Base-by-base conservation (phyloP, 2,888 invertebrate genomes). In the Drosophila falleni region DNA sequence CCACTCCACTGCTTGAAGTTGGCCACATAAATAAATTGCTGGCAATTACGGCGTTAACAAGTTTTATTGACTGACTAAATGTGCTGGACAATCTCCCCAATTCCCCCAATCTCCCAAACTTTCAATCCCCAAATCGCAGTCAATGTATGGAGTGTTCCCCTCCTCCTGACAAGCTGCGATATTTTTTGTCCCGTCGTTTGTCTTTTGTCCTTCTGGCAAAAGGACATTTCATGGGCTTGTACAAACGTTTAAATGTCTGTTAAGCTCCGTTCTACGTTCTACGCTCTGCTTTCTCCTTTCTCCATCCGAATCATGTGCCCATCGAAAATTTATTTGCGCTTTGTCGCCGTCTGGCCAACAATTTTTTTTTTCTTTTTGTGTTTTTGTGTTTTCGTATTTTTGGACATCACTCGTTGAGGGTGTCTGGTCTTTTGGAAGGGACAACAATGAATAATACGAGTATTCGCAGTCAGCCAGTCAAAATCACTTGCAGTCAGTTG, bases 21-120 rank as follows among this genome's bases (percentile, higher is more conserved):
- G 49, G 61, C 70, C 76, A 91, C 91, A 91, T 90, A 92, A 92
- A 92, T 92, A 92, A 92, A 92, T 92, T 92, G 92, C 91, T 88
- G 86, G 91, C 92, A 92, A 92, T 92, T 92, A 92, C 92, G 89
- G 90, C 91, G 92, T 92, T 92, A 92, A 92, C 92, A 92, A 92
- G 91, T 92, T 92, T 92, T 92, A 92, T 92, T 92, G 92, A 92
- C 92, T 92, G 84, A 90, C 90, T 91, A 92, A 92, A 92, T 91
- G 87, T 82, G 84, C 81, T 80, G 65, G 47, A 42, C 64, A 69
- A 11, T 56, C 26, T 13, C 6, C 29, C 29, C 8, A 2, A 50
- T n/a, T 13, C 19, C 3, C 19, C 31, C 49, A 33, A 33, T 6
- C 51, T 13, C n/a, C 37, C 41, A 49, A 49, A 11, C 15, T 4